phyloP scores from a whole-genome alignment of 2,797 vertebrate species.

The Anniella stebbinsi region DNA sequence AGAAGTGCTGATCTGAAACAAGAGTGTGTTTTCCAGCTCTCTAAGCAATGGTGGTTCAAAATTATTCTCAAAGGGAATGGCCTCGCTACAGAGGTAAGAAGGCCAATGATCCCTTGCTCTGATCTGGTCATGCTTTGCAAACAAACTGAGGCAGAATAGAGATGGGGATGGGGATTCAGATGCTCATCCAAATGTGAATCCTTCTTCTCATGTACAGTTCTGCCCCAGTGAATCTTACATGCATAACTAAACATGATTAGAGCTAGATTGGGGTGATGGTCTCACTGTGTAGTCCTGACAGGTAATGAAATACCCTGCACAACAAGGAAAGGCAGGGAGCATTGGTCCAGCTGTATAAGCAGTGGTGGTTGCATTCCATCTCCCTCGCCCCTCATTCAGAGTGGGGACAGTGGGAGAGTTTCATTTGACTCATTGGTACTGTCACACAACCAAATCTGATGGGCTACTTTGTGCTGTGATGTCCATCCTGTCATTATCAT shows the following conservation, averaged over 20 bases:
- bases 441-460: too few relatives aligned
- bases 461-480: too few relatives aligned
- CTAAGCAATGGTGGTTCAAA: too few relatives aligned
- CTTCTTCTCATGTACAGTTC: not conserved
- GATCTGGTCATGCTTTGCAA: not conserved
- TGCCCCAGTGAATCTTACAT: not conserved
- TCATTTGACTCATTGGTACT: too few relatives aligned
- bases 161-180: not conserved
- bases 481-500: too few relatives aligned
- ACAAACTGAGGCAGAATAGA: not conserved
- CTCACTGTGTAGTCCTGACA: not conserved
- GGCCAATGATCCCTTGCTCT: not conserved
- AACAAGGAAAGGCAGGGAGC: not conserved
- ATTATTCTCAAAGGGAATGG: not conserved
- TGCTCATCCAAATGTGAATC: not conserved
- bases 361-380: too few relatives aligned
- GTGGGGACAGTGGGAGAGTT: too few relatives aligned
- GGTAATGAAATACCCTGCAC: not conserved
- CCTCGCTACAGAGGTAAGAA: too few relatives aligned
- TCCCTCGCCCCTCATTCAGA: too few relatives aligned
- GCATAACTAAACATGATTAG: not conserved
- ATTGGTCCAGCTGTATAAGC: too few relatives aligned
- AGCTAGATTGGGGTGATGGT: not conserved
- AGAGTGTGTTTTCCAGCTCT: not conserved
- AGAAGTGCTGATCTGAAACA: not conserved